Percentiles rank a stretch among this genome's conserved stretches.
Evolutionary conservation across 2,113 vertebrate species (phyloP).

Genomic region (Seriola rivoliana): DNA sequence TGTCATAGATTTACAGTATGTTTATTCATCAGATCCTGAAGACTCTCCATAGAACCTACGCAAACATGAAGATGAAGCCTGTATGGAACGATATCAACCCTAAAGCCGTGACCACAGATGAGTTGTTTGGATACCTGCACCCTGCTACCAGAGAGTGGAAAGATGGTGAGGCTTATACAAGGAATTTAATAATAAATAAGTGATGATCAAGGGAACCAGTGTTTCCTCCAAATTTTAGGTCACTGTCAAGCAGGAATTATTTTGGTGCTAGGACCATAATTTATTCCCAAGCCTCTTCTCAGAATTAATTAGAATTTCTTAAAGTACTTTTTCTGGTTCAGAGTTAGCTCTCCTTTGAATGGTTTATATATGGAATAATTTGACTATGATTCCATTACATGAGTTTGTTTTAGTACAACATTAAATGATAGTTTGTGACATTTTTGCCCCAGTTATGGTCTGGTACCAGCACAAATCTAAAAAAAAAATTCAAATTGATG

Average conservation of each 20-base stretch:
- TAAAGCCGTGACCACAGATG: conserved; percentile 84
- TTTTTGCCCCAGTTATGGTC: background rate
- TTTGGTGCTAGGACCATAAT: conserved; percentile 35
- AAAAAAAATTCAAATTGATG: background rate
- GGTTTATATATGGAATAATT: background rate
- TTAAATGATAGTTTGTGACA: too few species aligned
- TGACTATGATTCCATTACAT: background rate
- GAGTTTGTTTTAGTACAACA: background rate
- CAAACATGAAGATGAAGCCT: conserved; percentile 83
- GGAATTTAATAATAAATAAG: conserved; percentile 19
- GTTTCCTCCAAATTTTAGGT: conserved; percentile 28
- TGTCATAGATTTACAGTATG: background rate
- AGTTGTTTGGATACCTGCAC: conserved; percentile 85
- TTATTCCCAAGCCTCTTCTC: conserved; percentile 29
- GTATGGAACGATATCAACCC: conserved; percentile 83
- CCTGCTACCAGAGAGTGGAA: conserved; percentile 85
- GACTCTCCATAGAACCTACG: conserved; percentile 80
- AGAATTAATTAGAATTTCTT: conserved; percentile 35
- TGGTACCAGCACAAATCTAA: background rate
- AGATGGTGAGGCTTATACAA: conserved; percentile 76
- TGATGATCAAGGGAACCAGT: conserved; percentile 14
- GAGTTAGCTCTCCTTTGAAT: background rate
- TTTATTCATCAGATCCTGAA: conserved; percentile 80
- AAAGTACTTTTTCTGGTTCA: conserved; percentile 15
- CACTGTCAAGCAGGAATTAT: conserved; percentile 24